Percentiles rank a stretch among this genome's conserved stretches.
phyloP scores from a whole-genome alignment of 2,113 vertebrate species.

The Cinclus mexicanus region DNA sequence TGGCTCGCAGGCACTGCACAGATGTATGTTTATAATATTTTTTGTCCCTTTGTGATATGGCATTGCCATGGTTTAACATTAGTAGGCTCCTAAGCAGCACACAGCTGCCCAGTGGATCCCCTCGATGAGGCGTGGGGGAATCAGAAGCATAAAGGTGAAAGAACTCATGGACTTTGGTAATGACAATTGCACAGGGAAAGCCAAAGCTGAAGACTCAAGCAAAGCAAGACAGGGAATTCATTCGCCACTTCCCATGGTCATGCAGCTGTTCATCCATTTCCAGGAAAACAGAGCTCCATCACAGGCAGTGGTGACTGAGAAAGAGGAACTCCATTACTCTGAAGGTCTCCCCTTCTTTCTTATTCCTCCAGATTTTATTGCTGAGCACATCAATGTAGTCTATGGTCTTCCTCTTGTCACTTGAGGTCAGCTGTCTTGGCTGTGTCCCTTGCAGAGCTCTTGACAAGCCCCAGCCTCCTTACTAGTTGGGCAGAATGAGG shows the following conservation, averaged over 20 bases:
- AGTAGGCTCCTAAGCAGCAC: neutral
- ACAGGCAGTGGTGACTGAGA: accelerated
- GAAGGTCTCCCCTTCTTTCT: neutral
- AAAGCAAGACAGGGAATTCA: neutral
- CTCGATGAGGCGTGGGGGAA: accelerated
- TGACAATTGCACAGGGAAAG: neutral
- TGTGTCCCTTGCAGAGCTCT: accelerated
- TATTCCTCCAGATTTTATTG: neutral
- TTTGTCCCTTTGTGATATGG: neutral
- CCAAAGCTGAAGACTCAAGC: neutral
- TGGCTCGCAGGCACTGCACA: neutral
- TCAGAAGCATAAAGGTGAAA: neutral
- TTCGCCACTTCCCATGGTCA: neutral
- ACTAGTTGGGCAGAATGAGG: accelerated
- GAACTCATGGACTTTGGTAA: accelerated
- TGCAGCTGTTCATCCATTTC: neutral
- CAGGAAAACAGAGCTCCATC: neutral
- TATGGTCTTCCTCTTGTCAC: neutral
- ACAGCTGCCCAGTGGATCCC: accelerated
- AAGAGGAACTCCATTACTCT: accelerated
- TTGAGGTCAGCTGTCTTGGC: neutral
- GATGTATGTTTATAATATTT: neutral
- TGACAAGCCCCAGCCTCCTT: accelerated
- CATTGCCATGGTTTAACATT: neutral
- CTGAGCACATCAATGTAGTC: neutral